Evolutionary conservation across 2,797 vertebrate genomes (phyloP), one percentile per base, ranked within the genome.

Genomic region (Myripristis murdjan): DNA sequence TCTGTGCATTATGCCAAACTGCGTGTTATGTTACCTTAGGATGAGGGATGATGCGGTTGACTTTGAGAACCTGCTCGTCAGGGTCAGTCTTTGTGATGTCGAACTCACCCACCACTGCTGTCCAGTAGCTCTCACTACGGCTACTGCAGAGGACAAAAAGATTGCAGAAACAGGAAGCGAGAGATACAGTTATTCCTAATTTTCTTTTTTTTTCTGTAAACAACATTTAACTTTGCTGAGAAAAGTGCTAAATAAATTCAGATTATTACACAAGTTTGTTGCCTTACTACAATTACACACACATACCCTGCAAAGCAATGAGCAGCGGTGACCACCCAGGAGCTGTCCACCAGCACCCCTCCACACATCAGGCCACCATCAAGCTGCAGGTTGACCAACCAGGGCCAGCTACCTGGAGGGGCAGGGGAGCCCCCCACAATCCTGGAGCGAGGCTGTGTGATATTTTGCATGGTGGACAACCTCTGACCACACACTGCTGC

Each of bases 271-370:
- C 5, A 48, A 62, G 56, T 47, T 12, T 66, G 52, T 41, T 3
- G 6, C 22, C 10, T 22, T 8, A 14, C 22, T 16, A 14, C 1
- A 41, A 16, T 15, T 53, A 16, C 4, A 16, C 7, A 15, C 20
- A 81, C 94, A 8, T 91, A 98, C 98, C 97, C 95, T 0, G 91
- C 75, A 23, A 99, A 98, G 90, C 98, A 99, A 85, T 99, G 98
- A 12, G 97, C 97, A 0, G 98, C 98, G 0, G 97, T 98, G 75
- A 97, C 93, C 52, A 98, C 96, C 98, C 98, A 99, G 67, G 95
- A 93, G 68, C 83, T 94, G 52, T 95, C 96, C 79, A 98, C 96
- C 70, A 99, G 91, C 37, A 98, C 97, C 12, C 96, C 98, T 15
- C 97, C 96, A 0, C 98, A 99, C 96, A 98, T 96, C 81, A 98